Evolutionary conservation across 2,113 vertebrate species (phyloP).

Genomic region (Hydropotes inermis): DNA sequence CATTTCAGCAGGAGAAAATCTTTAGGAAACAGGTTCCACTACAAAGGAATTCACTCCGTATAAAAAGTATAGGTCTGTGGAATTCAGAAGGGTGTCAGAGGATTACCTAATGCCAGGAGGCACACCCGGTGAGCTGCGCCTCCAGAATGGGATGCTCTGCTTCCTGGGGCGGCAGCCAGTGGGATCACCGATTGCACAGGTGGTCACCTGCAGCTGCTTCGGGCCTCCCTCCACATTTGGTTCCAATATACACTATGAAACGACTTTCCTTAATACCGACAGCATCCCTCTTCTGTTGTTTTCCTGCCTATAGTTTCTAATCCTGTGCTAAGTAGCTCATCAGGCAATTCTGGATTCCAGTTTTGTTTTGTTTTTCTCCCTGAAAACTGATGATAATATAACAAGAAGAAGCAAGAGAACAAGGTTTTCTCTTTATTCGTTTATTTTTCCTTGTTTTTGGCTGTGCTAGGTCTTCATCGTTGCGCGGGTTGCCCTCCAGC

Average conservation of each 20-base stretch:
- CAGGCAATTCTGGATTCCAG: not conserved
- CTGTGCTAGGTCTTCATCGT: not conserved
- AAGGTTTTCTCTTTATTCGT: not conserved
- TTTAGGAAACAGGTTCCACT: slow-evolving; percentile 49
- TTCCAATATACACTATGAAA: not conserved
- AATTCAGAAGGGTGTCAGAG: not conserved
- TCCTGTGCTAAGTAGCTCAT: not conserved
- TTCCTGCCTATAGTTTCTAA: not conserved
- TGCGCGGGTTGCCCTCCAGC: not conserved
- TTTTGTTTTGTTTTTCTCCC: not conserved
- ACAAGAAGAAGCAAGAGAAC: not conserved
- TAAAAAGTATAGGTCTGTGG: slow-evolving; percentile 3
- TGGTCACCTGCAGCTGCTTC: not conserved
- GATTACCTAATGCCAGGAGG: not conserved
- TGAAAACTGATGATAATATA: not conserved
- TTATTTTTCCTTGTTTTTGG: not conserved
- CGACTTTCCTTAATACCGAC: not conserved
- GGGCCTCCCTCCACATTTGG: not conserved
- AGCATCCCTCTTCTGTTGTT: not conserved
- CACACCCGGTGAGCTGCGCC: not conserved
- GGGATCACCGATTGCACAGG: not conserved
- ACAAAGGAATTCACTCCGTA: slow-evolving; percentile 23
- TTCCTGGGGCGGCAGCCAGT: not conserved
- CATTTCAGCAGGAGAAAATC: slow-evolving; percentile 41
- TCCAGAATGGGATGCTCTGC: not conserved